Evolutionary conservation across 2,113 vertebrate species (phyloP), one percentile per base, ranked within the genome.

Genomic region (Nicator chloris): DNA sequence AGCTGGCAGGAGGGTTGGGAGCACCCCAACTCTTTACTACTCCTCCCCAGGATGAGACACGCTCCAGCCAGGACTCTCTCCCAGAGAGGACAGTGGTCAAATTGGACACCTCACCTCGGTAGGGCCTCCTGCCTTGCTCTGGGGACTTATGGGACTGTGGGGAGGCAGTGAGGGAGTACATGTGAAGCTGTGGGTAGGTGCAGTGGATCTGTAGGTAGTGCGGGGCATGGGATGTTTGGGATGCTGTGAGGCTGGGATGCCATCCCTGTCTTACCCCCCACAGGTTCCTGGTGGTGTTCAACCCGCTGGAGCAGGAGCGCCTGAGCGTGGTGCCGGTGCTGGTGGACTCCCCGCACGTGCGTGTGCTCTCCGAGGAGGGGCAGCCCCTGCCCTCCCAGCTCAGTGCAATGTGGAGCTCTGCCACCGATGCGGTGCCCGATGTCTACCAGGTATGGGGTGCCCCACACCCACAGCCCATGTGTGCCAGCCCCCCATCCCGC

Each of bases 201-300:
- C 13, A 11, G 0, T 2, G 20, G 59, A 33, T 42, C 18, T 2
- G 1, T 27, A 56, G 56, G 26, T 57, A 20, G 5, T 20, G 31
- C 14, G 44, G 35, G n/a, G 21, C 6, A 2, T 10, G 6, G 19
- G 19, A 26, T 4, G 19, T 4, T 8, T 0, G 3, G 33, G 27
- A 10, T 5, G 7, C 23, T 0, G 0, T 33, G 68, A 33, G 37
- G 37, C 47, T 73, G 86, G 50, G 26, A 35, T 47, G 30, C 81
- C 31, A 30, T 78, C 14, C 19, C 23, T 9, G 20, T 61, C 45
- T 61, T 31, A 44, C 13, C 9, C 57, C 23, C 13, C 1, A 3
- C 96, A 99, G 99, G 96, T 99, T 98, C 49, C 91, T 99, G 96
- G 99, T 99, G 86, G 97, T 99, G 31, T 99, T 99, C 97, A 99